phyloP scores from a whole-genome alignment of 2,113 vertebrate genomes.

The Ciconia boyciana region DNA sequence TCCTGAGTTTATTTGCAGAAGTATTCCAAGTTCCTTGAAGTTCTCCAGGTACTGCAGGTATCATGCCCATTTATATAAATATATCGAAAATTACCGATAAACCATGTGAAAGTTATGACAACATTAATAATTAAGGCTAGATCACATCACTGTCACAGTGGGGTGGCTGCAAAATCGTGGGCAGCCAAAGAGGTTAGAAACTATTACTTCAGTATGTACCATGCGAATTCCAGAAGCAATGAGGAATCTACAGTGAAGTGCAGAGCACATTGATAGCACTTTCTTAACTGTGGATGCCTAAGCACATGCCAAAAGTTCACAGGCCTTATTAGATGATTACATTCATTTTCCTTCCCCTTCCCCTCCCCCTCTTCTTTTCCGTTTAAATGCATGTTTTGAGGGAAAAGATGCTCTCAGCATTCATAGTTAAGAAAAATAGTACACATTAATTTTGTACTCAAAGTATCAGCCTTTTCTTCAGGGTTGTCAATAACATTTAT shows the following conservation, averaged over 20 bases:
- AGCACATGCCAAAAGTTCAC: background rate
- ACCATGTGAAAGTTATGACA: background rate
- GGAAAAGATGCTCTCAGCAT: background rate
- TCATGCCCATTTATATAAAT: background rate
- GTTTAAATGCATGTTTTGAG: background rate
- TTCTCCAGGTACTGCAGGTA: background rate
- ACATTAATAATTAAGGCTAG: background rate
- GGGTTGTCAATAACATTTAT: background rate
- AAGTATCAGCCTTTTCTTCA: background rate
- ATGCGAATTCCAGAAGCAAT: background rate
- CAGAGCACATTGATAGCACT: background rate
- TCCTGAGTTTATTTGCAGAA: background rate
- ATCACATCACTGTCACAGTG: background rate
- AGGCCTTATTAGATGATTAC: background rate
- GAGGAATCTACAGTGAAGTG: background rate
- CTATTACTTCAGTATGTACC: background rate
- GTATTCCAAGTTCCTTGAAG: background rate
- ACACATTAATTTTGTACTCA: background rate
- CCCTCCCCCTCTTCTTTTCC: background rate
- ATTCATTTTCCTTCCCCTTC: background rate
- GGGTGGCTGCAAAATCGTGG: background rate
- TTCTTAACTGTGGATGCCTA: background rate
- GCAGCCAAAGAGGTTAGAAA: background rate
- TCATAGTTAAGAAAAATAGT: background rate
- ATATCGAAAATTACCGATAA: background rate